Evolutionary conservation across 2,113 vertebrate species (phyloP), one percentile per base, ranked within the genome.

Genomic region (Romanogobio albipinnatus): DNA sequence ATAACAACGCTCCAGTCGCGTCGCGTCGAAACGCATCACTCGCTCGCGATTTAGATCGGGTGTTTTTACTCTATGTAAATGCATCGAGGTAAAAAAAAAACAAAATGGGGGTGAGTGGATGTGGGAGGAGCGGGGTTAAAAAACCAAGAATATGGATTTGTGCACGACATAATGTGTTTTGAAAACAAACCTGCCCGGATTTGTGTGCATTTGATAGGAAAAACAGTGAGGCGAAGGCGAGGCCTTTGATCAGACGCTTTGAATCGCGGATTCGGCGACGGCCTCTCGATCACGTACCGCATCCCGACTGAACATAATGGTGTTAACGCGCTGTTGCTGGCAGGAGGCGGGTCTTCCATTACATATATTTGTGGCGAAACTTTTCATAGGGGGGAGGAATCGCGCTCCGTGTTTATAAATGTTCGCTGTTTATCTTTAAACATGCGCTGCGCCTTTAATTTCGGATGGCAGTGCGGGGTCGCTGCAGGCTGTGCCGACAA

Each of bases 61-160:
- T 78, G 45, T 81, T 58, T 58, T 64, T 86, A 80, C 85, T 84
- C 81, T 86, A 84, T 77, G 17, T 81, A 36, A 66, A 66, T 68
- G 39, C 62, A 76, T 81, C 81, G 82, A 84, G 68, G 62, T 84
- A 22, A 78, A 78, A 90, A 91, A 19, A 78, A 78, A 90, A 91
- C 90, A 90, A 89, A 90, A 92, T 90, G 90, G 90, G 83, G 87
- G 84, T 83, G 85, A 84, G 66, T 66, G 59, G 84, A 84, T 87
- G 88, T 43, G 87, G 91, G 90, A 83, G 88, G 88, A 88, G 84
- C 84, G 74, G 56, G 13, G 47, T 79, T 85, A 10, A n/a, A n/a
- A 84, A 90, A 11, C 1, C 5, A 87, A 87, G 22, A 86, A 78
- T 85, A 75, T 51, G 76, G 36, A 81, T 61, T 74, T 87, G 49